Evolutionary conservation across 2,113 vertebrate species (phyloP).

Genomic region (Smithornis capensis): DNA sequence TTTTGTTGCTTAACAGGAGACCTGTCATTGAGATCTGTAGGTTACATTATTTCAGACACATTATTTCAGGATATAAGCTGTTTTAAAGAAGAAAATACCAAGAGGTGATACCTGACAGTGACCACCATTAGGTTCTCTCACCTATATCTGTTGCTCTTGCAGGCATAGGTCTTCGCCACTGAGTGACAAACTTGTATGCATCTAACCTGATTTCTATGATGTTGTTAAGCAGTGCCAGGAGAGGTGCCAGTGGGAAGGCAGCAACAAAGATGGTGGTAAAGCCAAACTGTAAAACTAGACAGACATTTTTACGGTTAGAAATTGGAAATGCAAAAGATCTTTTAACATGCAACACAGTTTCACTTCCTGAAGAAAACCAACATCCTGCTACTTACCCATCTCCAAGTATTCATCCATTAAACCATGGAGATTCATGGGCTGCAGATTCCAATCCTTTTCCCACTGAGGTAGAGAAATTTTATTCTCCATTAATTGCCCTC

Average conservation of each 20-base stretch:
- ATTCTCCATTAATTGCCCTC: slow-evolving; percentile 80
- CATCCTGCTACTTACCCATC: slow-evolving; percentile 83
- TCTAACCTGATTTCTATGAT: slow-evolving; percentile 97
- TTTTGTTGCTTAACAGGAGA: neutral
- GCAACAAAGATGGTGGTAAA: slow-evolving; percentile 99
- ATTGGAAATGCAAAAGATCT: neutral
- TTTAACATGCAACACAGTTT: accelerated
- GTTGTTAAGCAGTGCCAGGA: slow-evolving; percentile 95
- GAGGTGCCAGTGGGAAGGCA: slow-evolving; percentile 94
- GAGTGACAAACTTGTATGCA: slow-evolving; percentile 98
- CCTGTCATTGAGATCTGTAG: neutral
- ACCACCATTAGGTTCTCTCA: slow-evolving; percentile 52
- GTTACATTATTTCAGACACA: accelerated
- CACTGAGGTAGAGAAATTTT: slow-evolving; percentile 91
- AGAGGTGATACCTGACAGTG: neutral
- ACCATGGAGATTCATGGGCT: slow-evolving; percentile 96
- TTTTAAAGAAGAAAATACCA: neutral
- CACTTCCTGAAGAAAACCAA: neutral
- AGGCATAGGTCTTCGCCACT: slow-evolving; percentile 96
- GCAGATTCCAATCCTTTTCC: slow-evolving; percentile 98
- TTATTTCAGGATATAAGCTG: neutral
- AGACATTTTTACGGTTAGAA: neutral
- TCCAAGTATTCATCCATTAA: slow-evolving; percentile 97
- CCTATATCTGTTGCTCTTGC: slow-evolving; percentile 97
- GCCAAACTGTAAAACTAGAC: slow-evolving; percentile 94